Conservation (phyloP, 1,140 invertebrate species). For the Micrasema minimum region DNA sequence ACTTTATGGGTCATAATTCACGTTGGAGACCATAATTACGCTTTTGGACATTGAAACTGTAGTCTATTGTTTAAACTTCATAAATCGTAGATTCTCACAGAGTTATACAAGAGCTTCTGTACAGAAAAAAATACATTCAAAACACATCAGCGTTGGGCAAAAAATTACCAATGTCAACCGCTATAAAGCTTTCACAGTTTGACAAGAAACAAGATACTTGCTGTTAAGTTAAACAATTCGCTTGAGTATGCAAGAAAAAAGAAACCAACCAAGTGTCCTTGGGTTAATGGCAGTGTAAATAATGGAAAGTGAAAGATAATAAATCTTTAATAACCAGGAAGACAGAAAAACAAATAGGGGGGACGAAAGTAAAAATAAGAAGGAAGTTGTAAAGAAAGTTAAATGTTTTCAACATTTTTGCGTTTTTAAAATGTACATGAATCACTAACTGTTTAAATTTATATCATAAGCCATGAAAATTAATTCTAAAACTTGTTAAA, state of each 20-base stretch:
- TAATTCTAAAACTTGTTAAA: too few relatives aligned
- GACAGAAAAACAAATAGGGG: too few relatives aligned
- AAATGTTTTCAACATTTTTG: too few relatives aligned
- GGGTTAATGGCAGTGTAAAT: not conserved
- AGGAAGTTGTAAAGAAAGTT: too few relatives aligned
- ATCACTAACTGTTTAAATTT: too few relatives aligned
- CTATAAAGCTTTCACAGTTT: not conserved
- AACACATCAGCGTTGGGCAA: conserved; percentile 1
- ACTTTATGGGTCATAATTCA: conserved; percentile 4
- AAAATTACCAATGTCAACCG: conserved; percentile 1
- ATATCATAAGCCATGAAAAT: too few relatives aligned
- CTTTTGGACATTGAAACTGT: not conserved
- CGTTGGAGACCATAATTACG: not conserved
- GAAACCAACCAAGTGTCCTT: too few relatives aligned
- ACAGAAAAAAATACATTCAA: conserved; percentile 1
- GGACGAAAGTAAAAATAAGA: too few relatives aligned
- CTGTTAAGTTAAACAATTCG: too few relatives aligned
- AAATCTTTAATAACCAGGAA: too few relatives aligned
- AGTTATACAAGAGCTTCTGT: conserved; percentile 3
- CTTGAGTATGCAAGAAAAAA: too few relatives aligned
- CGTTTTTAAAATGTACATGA: too few relatives aligned
- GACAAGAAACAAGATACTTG: not conserved
- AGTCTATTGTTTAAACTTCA: not conserved
- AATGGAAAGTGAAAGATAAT: not conserved
- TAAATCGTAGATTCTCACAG: not conserved